Conservation (phyloP, 2,113 vertebrate species). For the Sprattus sprattus region DNA sequence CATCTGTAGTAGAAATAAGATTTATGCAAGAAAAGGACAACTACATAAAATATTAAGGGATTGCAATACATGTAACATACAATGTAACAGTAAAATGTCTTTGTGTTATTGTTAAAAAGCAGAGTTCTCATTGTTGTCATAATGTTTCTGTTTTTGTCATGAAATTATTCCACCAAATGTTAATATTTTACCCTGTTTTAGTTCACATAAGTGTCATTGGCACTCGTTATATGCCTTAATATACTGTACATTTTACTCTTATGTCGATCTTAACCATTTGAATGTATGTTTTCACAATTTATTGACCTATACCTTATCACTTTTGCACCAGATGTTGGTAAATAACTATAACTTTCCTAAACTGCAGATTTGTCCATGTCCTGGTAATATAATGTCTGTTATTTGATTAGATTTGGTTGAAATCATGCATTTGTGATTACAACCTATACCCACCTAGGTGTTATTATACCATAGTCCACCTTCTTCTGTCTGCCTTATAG, state of each 20-base stretch:
- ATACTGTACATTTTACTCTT: not conserved
- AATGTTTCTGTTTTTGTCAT: not conserved
- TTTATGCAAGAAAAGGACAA: too few species aligned
- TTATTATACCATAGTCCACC: not conserved
- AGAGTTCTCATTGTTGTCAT: not conserved
- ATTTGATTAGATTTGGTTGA: not conserved
- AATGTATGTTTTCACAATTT: conserved; percentile 10
- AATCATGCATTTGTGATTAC: not conserved
- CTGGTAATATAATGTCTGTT: not conserved
- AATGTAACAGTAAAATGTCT: not conserved
- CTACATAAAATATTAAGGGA: too few species aligned
- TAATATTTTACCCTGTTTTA: not conserved
- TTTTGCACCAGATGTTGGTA: not conserved
- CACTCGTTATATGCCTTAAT: not conserved
- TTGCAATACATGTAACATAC: too few species aligned
- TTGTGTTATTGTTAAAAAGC: not conserved
- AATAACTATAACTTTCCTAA: not conserved
- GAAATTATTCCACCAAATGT: not conserved
- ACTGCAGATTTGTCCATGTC: not conserved
- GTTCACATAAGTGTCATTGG: not conserved
- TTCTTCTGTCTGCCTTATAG: not conserved
- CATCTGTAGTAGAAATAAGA: not conserved
- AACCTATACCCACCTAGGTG: not conserved
- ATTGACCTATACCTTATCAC: not conserved
- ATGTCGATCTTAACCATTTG: not conserved